Percentiles rank a stretch among this genome's conserved stretches.
These are phyloP conservation scores for Bubo bubo DNA, from an alignment of 2,113 vertebrate genomes.

Conservation along the genomic window DNA sequence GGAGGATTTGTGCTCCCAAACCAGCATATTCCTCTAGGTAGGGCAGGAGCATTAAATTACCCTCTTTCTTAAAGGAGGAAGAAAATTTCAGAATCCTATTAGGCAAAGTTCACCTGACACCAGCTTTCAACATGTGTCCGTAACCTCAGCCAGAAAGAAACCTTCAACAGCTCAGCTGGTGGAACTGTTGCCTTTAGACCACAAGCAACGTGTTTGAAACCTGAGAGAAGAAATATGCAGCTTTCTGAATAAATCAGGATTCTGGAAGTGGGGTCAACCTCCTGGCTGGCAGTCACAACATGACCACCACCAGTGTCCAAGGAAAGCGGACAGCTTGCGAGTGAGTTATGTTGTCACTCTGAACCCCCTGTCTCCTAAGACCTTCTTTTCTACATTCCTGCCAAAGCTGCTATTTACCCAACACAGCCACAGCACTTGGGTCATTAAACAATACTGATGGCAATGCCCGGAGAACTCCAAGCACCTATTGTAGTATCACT, in stretches of 20 bases:
- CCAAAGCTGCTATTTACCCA: conserved; percentile 46
- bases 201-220: background rate
- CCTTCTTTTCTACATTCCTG: background rate
- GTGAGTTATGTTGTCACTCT: background rate
- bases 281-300: background rate
- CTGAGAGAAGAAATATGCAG: background rate
- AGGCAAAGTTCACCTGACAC: background rate
- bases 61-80: background rate
- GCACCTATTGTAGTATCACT: conserved; percentile 63
- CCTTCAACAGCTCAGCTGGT: background rate
- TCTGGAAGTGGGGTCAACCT: background rate
- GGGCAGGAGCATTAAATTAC: background rate
- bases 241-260: background rate
- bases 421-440: conserved; percentile 35
- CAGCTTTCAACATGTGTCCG: background rate
- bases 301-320: background rate
- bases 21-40: background rate
- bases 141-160: conserved; percentile 22
- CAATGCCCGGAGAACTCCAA: conserved; percentile 44
- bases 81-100: background rate
- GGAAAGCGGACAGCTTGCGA: background rate
- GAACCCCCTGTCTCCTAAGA: background rate
- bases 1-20: background rate
- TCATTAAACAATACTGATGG: conserved; percentile 72
- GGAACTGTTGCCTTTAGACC: background rate